phyloP scores from a whole-genome alignment of 2,888 invertebrate genomes.

The Mythimna albipuncta region DNA sequence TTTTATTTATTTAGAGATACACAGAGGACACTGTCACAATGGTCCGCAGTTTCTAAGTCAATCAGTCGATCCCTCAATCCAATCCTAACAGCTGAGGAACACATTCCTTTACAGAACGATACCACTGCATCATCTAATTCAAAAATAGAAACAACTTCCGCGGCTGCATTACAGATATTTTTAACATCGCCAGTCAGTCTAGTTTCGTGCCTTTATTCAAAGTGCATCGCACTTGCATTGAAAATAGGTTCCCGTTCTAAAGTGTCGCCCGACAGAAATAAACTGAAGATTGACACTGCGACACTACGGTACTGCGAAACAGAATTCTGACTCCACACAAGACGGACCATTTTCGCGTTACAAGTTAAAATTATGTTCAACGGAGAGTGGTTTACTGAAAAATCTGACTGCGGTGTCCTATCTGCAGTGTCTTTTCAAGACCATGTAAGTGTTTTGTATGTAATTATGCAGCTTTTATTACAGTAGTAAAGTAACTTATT shows the following conservation, averaged over 20 bases:
- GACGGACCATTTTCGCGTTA: not conserved
- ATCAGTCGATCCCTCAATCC: not conserved
- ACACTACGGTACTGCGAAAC: not conserved
- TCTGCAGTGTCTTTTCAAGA: not conserved
- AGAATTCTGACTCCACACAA: constrained; percentile 31
- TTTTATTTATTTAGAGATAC: too few species aligned
- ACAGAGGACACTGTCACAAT: not conserved
- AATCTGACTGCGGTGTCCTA: not conserved
- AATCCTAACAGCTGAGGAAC: constrained; percentile 14
- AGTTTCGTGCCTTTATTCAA: constrained; percentile 69
- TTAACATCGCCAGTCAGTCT: constrained; percentile 64
- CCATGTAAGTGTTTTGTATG: constrained; percentile 10
- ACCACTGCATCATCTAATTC: constrained; percentile 31
- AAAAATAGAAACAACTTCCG: constrained; percentile 57
- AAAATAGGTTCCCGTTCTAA: constrained; percentile 76
- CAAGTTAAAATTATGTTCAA: constrained; percentile 9
- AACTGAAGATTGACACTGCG: constrained; percentile 61
- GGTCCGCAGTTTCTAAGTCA: not conserved
- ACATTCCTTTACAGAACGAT: constrained; percentile 29
- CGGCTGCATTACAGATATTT: constrained; percentile 60
- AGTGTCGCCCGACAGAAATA: constrained; percentile 69
- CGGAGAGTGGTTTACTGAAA: constrained; percentile 6
- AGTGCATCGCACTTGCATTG: constrained; percentile 82
- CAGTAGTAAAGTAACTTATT: too few species aligned
- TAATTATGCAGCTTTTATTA: not conserved